Base-by-base conservation (phyloP, 2,888 invertebrate species). In the Scaptomyza caliginosa region DNA sequence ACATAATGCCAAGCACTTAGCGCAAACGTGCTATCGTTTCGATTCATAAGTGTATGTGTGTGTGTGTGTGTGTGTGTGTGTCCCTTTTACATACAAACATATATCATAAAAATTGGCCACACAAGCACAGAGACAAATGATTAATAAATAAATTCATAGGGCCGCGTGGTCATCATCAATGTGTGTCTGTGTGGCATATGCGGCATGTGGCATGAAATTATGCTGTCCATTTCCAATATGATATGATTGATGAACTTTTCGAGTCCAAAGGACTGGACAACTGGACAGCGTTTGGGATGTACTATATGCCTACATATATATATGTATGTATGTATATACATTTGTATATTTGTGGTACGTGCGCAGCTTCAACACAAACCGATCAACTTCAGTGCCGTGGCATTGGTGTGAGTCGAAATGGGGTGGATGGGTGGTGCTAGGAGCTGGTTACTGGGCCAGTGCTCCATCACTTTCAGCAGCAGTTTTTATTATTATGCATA, bases 401-500 rank as follows among this genome's bases (percentile, higher is more conserved):
- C n/a, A n/a, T n/a, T n/a, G n/a, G 28, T 4, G 13, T 7, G 8
- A 2, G 0, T 1, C 4, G 17, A 4, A 8, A 10, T 2, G 11
- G 4, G 36, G 19, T 4, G 2, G 16, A 10, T 13, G 7, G 2
- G 11, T 11, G 11, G 10, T 13, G 19, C 0, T n/a, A n/a, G 8
- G 10, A 0, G 5, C 6, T 1, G 11, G 7, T 3, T 3, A 11
- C 3, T 8, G n/a, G 24, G n/a, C 17, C 19, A 13, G 50, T 39
- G 48, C 52, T 60, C 59, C 67, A 59, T 72, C 72, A 72, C 59
- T 80, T 77, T 80, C 66, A 77, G 66, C 59, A 73, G 64, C 74
- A 81, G 70, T 70, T 77, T 84, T 84, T 79, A 77, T 79, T 84
- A 74, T 85, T 79, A 79, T 79, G 79, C 85, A 85, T 82, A 85